Percentiles rank a stretch among this genome's conserved stretches.
These are phyloP conservation scores for Nemopilema nomurai DNA, from an alignment of 30 jellyfish, hydroid and myxozoan species.

Conservation along the genomic window DNA sequence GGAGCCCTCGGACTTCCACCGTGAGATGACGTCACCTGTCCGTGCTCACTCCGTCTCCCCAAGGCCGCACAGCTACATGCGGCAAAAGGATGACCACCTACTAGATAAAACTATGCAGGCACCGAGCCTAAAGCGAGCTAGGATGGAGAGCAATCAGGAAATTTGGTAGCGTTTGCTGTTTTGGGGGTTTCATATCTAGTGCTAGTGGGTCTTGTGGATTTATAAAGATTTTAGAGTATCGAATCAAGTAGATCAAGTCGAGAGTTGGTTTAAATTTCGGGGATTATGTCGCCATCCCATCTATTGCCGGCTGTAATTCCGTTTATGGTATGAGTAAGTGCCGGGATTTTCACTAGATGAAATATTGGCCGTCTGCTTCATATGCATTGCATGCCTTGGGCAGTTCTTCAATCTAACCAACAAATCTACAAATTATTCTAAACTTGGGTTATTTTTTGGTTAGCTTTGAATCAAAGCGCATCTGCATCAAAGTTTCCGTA, in stretches of 20 bases:
- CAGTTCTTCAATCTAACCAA: too few relatives aligned
- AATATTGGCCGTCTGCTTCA: neutral
- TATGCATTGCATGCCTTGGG: too few relatives aligned
- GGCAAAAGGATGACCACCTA: slow-evolving; percentile 69
- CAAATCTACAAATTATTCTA: too few relatives aligned
- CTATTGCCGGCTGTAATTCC: neutral
- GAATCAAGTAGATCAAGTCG: neutral
- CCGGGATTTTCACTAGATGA: neutral
- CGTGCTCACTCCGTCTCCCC: slow-evolving; percentile 88
- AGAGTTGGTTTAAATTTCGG: neutral
- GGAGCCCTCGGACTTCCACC: slow-evolving; percentile 90
- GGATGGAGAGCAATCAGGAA: slow-evolving; percentile 57
- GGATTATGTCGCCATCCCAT: neutral
- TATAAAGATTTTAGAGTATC: neutral
- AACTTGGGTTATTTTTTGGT: too few relatives aligned
- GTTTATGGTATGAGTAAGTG: neutral
- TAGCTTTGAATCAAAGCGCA: too few relatives aligned
- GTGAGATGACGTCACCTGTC: slow-evolving; percentile 92
- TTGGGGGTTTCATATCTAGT: slow-evolving; percentile 2
- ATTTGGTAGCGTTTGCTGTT: slow-evolving; percentile 49
- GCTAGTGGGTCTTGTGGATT: neutral
- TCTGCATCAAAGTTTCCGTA: too few relatives aligned
- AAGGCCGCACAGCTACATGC: slow-evolving; percentile 64
- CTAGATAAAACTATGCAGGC: slow-evolving; percentile 54
- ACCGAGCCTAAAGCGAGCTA: slow-evolving; percentile 59